These are phyloP conservation scores for Montipora capitata DNA, from an alignment of 92 coral and sea anemone genomes.

Conservation along the genomic window DNA sequence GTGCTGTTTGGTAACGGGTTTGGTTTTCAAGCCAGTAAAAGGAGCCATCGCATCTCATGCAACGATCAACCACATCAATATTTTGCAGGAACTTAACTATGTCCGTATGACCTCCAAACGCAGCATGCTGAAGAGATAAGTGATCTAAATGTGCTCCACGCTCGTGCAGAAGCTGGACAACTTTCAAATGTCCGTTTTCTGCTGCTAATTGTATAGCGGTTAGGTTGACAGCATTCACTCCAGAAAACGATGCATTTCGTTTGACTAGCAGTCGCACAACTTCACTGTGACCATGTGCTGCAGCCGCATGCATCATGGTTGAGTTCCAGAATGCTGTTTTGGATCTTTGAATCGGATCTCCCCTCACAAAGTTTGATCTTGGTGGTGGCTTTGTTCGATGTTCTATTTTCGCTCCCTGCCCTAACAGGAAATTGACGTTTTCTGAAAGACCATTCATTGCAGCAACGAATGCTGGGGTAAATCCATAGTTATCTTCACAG, in stretches of 20 bases:
- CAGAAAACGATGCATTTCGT: conserved; percentile 35
- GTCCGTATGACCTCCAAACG: conserved; percentile 63
- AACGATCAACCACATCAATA: conserved; percentile 65
- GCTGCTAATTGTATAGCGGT: conserved; percentile 82
- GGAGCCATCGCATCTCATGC: conserved; percentile 61
- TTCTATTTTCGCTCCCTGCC: conserved; percentile 50
- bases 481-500: conserved; percentile 68
- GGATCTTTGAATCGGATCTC: conserved; percentile 54
- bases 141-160: conserved; percentile 46
- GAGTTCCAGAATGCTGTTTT: conserved; percentile 73
- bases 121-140: conserved; percentile 79
- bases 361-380: not conserved
- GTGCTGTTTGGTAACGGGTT: conserved; percentile 1
- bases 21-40: conserved; percentile 21
- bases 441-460: conserved; percentile 61
- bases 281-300: conserved; percentile 61
- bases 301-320: conserved; percentile 77
- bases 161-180: conserved; percentile 46
- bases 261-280: conserved; percentile 58
- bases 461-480: conserved; percentile 81
- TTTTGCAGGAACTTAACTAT: conserved; percentile 71
- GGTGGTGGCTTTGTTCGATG: conserved; percentile 51
- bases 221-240: conserved; percentile 34
- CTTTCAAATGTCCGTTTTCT: conserved; percentile 66
- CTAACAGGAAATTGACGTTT: conserved; percentile 59